Conservation (phyloP, 2,797 vertebrate genomes). For the Halcyon leucocephala region DNA sequence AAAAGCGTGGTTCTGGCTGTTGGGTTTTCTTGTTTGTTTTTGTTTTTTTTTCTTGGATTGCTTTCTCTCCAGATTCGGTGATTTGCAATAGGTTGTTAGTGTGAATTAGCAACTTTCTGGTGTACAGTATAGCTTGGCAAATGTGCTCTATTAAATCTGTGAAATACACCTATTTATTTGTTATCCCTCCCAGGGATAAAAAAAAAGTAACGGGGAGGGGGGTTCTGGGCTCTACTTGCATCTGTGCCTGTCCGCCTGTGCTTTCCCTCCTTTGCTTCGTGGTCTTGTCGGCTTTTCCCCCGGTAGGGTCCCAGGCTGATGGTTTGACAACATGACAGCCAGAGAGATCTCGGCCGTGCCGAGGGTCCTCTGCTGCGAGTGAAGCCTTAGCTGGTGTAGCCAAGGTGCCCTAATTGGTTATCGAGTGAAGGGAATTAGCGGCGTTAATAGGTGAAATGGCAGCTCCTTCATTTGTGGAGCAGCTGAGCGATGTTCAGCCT, state of each 20-base stretch:
- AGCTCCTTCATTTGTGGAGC: constrained; percentile 16
- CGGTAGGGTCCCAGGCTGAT: not conserved
- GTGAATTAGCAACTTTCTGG: constrained; percentile 58
- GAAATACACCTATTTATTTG: constrained; percentile 37
- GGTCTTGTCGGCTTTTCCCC: no score
- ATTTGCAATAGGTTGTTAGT: constrained; percentile 60
- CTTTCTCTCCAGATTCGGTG: constrained; percentile 3
- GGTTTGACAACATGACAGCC: constrained; percentile 18
- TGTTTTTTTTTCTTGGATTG: not conserved
- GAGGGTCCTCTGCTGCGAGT: not conserved
- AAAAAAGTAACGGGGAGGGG: not conserved
- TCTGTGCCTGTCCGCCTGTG: not conserved
- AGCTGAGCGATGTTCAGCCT: not conserved
- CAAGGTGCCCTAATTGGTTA: constrained; percentile 67
- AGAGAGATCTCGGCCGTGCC: constrained; percentile 20
- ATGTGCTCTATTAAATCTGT: constrained; percentile 43
- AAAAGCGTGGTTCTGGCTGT: not conserved
- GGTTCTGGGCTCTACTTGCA: not conserved
- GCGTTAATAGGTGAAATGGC: constrained; percentile 56
- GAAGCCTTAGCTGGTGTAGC: not conserved
- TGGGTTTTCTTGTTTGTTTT: not conserved
- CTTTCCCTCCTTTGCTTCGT: not conserved
- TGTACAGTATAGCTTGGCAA: constrained; percentile 32
- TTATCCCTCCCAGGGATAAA: not conserved
- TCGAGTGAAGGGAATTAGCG: constrained; percentile 56